A percentile compares a stretch with the other conserved stretches of the same genome.
Conservation (phyloP, 1,140 invertebrate species). For the Pseudomyrmex flavicornis region DNA sequence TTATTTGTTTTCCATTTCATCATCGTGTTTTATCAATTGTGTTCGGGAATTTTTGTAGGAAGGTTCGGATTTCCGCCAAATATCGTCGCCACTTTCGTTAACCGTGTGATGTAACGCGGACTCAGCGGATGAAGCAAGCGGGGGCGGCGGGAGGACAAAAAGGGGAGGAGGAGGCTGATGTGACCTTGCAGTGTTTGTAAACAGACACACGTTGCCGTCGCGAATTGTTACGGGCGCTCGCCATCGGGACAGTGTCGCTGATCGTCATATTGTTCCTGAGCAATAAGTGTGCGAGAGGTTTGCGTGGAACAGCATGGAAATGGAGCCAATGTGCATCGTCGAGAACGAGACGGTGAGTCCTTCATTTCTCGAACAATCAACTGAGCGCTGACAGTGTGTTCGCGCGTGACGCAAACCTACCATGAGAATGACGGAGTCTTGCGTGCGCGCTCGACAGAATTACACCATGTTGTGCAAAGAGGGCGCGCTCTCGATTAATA, state of each 20-base stretch:
- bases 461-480: constrained; percentile 73
- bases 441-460: constrained; percentile 57
- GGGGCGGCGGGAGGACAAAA: constrained; percentile 25
- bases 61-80: not conserved
- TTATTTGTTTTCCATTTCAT: not conserved
- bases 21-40: not conserved
- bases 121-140: constrained; percentile 46
- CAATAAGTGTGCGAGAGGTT: not conserved
- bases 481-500: constrained; percentile 40
- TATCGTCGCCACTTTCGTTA: constrained; percentile 53
- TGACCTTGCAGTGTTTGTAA: constrained; percentile 85
- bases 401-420: constrained; percentile 71
- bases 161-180: constrained; percentile 75
- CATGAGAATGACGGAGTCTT: constrained; percentile 61
- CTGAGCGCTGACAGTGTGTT: constrained; percentile 67
- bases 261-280: constrained; percentile 39
- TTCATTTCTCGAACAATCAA: constrained; percentile 26
- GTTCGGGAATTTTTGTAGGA: not conserved
- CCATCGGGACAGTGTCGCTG: constrained; percentile 46
- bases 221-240: constrained; percentile 60
- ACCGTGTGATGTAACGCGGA: constrained; percentile 76
- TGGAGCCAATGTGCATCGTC: constrained; percentile 79
- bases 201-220: constrained; percentile 83
- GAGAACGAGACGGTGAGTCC: constrained; percentile 83
- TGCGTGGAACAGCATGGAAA: constrained; percentile 73